Base-by-base conservation (phyloP, 2,797 vertebrate species). In the Momotus momota region DNA sequence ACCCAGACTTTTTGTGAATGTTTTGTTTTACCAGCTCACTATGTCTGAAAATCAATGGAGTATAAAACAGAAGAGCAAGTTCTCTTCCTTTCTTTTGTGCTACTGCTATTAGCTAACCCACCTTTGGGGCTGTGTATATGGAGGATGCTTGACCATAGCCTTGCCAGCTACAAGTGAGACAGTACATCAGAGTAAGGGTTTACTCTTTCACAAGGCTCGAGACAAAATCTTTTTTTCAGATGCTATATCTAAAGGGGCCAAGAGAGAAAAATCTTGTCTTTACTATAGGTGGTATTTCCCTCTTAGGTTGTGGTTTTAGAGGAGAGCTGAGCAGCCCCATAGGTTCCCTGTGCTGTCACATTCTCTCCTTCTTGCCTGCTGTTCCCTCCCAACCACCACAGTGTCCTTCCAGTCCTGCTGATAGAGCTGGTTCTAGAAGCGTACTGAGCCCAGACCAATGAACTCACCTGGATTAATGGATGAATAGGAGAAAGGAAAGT, bases 21-120 rank as follows among this genome's bases (percentile, higher is more conserved):
- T 61, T 90, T 93, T 95, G 60, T 93, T 90, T 88, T 71, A 80
- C 58, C 79, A 54, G 5, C 93, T 90, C 92, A 64, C 89, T 84
- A 21, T 9, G 46, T 71, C 93, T 84, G 65, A 90, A 94, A 91
- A 90, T 81, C 92, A 93, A 48, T 38, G 40, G 62, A 88, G 90
- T 86, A 85, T 27, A 80, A 80, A 93, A 80, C 17, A 88, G 52
- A 86, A 80, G 18, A 92, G 61, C 61, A 88, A 94, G 35, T 54
- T 71, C 46, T 81, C 43, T 86, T 70, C 61, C 55, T 62, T 72
- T 79, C 60, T 88, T 65, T 75, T 55, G 25, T 54, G 62, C 19
- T 70, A 11, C n/a, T 86, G 48, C 73, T 61, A n/a, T 62, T 43
- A 88, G 67, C 73, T 92, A 84, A 84, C 27, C 71, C 79, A 46